Evolutionary conservation across 2,888 invertebrate genomes (phyloP).

Genomic region (Sphaeridia pumilis): DNA sequence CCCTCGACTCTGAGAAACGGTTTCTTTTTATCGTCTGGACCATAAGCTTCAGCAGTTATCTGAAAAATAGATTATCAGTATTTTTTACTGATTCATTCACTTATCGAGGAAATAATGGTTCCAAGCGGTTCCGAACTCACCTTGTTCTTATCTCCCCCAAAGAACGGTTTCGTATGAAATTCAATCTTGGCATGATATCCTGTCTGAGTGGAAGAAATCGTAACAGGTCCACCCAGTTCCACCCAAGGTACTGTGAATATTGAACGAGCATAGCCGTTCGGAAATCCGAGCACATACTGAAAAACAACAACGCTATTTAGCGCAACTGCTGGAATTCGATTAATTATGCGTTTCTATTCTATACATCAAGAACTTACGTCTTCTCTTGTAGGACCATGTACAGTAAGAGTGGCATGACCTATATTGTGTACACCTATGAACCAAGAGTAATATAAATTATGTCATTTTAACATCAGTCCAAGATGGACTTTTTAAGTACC

Average conservation of each 20-base stretch:
- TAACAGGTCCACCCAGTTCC: slow-evolving; percentile 86
- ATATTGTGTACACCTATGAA: slow-evolving; percentile 69
- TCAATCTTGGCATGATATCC: slow-evolving; percentile 87
- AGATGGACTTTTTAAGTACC: too few species aligned
- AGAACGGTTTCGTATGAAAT: slow-evolving; percentile 95
- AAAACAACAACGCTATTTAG: not conserved
- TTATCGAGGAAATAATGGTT: not conserved
- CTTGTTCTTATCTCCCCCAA: slow-evolving; percentile 87
- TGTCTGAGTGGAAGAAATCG: slow-evolving; percentile 81
- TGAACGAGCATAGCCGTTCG: slow-evolving; percentile 95
- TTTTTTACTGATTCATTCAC: not conserved
- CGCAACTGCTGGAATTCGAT: not conserved
- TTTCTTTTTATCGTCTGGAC: slow-evolving; percentile 56
- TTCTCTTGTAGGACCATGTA: slow-evolving; percentile 30
- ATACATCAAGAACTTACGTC: slow-evolving; percentile 20
- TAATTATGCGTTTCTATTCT: not conserved
- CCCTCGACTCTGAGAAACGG: slow-evolving; percentile 79
- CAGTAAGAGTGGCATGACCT: slow-evolving; percentile 72
- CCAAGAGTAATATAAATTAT: not conserved
- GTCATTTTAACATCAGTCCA: not conserved
- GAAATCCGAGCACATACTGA: slow-evolving; percentile 81
- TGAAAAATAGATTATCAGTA: slow-evolving; percentile 11
- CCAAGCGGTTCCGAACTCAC: too few species aligned
- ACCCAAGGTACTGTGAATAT: slow-evolving; percentile 98
- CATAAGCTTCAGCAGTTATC: slow-evolving; percentile 33